These are phyloP conservation scores for Heliconius congener DNA, from an alignment of 1,140 invertebrate species.

Conservation along the genomic window DNA sequence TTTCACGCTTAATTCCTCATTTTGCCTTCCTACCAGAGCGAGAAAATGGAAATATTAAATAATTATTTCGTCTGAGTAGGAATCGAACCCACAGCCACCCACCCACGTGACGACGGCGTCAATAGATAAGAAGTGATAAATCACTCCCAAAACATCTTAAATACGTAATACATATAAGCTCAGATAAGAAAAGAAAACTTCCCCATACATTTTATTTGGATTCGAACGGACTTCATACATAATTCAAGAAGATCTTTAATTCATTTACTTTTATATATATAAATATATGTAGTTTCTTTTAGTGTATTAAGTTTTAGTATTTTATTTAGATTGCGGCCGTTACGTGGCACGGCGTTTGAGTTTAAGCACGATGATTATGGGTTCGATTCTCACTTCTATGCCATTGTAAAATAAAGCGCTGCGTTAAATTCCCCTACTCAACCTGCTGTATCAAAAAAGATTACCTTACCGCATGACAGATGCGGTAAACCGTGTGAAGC, in stretches of 20 bases:
- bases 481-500: no score
- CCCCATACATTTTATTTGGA: neutral
- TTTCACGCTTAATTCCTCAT: no score
- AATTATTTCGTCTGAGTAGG: no score
- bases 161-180: neutral
- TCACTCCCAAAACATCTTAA: neutral
- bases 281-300: constrained; percentile 1
- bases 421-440: no score
- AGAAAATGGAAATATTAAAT: no score
- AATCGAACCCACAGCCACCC: no score
- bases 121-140: neutral
- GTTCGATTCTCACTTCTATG: no score
- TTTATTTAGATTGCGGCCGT: neutral
- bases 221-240: constrained; percentile 1
- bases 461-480: no score
- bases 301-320: constrained; percentile 7
- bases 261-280: constrained; percentile 4
- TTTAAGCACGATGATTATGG: neutral
- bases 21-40: no score
- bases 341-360: neutral
- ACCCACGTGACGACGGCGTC: no score
- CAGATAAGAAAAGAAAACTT: neutral
- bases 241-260: neutral
- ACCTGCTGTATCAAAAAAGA: no score
- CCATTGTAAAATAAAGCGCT: no score